These are phyloP conservation scores for Falco concolor DNA, from an alignment of 2,797 vertebrate species.

Conservation along the genomic window DNA sequence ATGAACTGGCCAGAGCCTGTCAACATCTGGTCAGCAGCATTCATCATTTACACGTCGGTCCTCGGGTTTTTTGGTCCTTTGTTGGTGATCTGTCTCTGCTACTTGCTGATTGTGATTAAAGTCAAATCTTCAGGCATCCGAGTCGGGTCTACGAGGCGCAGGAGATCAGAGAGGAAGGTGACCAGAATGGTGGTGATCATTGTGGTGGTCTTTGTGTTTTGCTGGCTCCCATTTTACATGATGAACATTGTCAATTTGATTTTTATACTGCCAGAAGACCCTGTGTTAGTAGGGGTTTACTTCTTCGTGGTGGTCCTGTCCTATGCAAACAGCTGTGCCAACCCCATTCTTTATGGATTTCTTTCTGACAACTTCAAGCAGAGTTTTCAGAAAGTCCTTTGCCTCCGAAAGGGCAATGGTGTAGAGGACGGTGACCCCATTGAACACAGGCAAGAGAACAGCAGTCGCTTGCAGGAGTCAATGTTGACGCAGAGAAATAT, in stretches of 20 bases:
- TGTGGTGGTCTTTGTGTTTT: slow-evolving; percentile 88
- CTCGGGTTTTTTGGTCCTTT: slow-evolving; percentile 90
- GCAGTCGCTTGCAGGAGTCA: slow-evolving; percentile 79
- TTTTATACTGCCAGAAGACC: slow-evolving; percentile 82
- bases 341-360: slow-evolving; percentile 89
- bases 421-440: slow-evolving; percentile 81
- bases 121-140: slow-evolving; percentile 85
- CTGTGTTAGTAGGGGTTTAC: slow-evolving; percentile 73
- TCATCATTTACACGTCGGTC: slow-evolving; percentile 89
- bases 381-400: slow-evolving; percentile 82
- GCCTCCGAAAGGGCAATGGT: slow-evolving; percentile 74
- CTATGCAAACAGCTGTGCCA: slow-evolving; percentile 94
- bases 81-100: slow-evolving; percentile 89
- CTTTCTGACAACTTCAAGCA: slow-evolving; percentile 92
- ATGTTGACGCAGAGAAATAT: slow-evolving; percentile 71
- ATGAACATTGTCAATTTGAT: slow-evolving; percentile 89
- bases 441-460: slow-evolving; percentile 81
- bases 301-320: slow-evolving; percentile 87
- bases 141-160: slow-evolving; percentile 78
- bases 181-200: slow-evolving; percentile 96
- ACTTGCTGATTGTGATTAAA: slow-evolving; percentile 89
- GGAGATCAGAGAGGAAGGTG: slow-evolving; percentile 87
- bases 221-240: slow-evolving; percentile 92
- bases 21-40: slow-evolving; percentile 79
- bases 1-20: slow-evolving; percentile 87